These are phyloP conservation scores for Cochlearius cochlearius DNA, from an alignment of 2,113 vertebrate genomes.

Conservation along the genomic window DNA sequence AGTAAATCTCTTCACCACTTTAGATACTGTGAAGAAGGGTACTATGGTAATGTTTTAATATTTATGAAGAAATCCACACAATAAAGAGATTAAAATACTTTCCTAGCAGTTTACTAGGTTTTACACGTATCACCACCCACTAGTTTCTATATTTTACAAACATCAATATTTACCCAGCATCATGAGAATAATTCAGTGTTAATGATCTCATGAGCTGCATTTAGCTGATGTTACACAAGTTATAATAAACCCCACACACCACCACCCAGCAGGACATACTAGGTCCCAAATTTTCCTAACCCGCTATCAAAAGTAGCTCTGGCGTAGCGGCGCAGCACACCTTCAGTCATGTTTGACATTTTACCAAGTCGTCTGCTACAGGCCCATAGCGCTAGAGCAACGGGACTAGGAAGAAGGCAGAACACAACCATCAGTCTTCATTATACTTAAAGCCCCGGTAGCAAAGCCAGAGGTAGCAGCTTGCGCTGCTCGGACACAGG, in stretches of 20 bases:
- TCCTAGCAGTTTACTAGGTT: background rate
- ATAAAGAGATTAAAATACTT: background rate
- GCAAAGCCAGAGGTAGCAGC: background rate
- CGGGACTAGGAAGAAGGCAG: background rate
- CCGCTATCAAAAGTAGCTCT: background rate
- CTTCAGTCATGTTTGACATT: background rate
- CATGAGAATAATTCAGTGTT: background rate
- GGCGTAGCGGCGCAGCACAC: background rate
- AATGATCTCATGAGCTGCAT: background rate
- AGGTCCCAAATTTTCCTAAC: background rate
- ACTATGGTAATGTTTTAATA: background rate
- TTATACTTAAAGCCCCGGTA: accelerated
- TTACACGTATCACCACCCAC: background rate
- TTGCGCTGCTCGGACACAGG: background rate
- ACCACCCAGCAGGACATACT: accelerated
- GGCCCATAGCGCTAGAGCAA: background rate
- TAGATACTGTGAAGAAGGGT: background rate
- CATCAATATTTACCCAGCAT: background rate
- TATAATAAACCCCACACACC: background rate
- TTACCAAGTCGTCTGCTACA: background rate
- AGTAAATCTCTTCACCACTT: background rate
- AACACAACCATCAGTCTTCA: background rate
- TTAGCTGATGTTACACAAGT: background rate
- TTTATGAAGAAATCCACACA: background rate
- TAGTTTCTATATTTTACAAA: background rate